These are phyloP conservation scores for Zophobas atratus DNA, from an alignment of 1,140 invertebrate genomes.

Conservation along the genomic window DNA sequence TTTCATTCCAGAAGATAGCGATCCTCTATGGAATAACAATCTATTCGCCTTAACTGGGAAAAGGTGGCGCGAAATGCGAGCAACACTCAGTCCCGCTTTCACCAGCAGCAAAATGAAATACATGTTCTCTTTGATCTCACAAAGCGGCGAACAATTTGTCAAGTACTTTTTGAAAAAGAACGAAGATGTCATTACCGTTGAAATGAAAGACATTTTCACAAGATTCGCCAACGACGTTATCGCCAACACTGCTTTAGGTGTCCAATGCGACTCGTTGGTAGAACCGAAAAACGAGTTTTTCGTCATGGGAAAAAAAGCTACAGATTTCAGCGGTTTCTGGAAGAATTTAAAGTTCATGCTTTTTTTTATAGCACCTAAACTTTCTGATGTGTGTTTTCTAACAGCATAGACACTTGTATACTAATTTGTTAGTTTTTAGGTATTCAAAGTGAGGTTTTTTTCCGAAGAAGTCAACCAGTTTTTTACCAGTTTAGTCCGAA, in stretches of 20 bases:
- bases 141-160: too few species aligned
- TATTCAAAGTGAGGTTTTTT: neutral
- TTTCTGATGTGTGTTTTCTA: neutral
- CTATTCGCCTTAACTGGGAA: neutral
- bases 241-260: too few species aligned
- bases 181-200: neutral
- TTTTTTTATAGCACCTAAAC: neutral
- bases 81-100: neutral
- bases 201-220: neutral
- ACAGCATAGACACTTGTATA: neutral
- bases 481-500: neutral
- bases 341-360: neutral
- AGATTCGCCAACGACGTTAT: too few species aligned
- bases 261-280: slow-evolving; percentile 63
- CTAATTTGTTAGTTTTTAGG: neutral
- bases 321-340: neutral
- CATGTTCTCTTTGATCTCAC: too few species aligned
- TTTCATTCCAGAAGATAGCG: neutral
- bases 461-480: neutral
- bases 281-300: slow-evolving; percentile 70
- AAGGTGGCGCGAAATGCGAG: neutral
- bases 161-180: neutral
- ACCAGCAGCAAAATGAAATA: too few species aligned
- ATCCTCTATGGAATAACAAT: neutral
- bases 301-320: slow-evolving; percentile 63